Evolutionary conservation across 2,113 vertebrate genomes (phyloP).

Genomic region (Puffinus mauretanicus): DNA sequence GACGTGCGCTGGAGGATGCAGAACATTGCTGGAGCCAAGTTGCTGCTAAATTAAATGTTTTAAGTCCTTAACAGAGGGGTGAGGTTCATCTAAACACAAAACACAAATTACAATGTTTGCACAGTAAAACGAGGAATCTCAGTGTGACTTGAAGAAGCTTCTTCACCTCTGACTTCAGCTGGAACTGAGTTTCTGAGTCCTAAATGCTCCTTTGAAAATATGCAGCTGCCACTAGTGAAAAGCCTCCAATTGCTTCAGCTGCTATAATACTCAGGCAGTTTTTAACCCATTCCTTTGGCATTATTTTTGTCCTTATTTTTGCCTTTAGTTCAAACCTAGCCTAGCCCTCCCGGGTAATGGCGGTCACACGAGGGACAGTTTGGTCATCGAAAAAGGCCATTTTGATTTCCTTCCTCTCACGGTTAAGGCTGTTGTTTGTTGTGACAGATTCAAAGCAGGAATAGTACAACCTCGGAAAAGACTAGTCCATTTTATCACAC

Average conservation of each 20-base stretch:
- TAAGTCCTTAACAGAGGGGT: not conserved
- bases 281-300: not conserved
- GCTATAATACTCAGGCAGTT: not conserved
- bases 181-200: not conserved
- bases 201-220: not conserved
- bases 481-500: not conserved
- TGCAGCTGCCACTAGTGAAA: not conserved
- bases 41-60: not conserved
- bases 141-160: not conserved
- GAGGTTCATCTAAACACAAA: not conserved
- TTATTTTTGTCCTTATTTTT: not conserved
- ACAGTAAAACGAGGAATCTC: not conserved
- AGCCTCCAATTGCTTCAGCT: not conserved
- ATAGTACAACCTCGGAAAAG: not conserved
- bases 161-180: not conserved
- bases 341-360: not conserved
- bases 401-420: not conserved
- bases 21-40: not conserved
- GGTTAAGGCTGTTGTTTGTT: not conserved
- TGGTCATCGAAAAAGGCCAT: not conserved
- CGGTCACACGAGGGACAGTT: not conserved
- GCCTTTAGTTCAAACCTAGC: not conserved
- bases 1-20: not conserved
- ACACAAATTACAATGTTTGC: not conserved
- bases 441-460: not conserved